Conservation (phyloP, 2,888 invertebrate genomes). For the Phaonia tiefii region DNA sequence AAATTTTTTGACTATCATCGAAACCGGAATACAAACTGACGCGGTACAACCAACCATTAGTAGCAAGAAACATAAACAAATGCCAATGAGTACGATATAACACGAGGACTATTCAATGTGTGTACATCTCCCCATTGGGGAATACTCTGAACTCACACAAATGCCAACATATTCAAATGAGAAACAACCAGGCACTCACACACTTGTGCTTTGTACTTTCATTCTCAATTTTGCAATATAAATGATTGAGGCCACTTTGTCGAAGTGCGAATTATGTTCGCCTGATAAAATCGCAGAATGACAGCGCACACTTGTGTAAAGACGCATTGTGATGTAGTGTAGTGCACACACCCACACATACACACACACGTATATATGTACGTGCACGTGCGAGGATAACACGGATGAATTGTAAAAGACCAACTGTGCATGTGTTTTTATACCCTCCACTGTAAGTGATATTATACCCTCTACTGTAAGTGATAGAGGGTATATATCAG, state of each 20-base stretch:
- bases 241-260: constrained; percentile 35
- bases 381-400: background rate
- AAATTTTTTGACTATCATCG: too few relatives aligned
- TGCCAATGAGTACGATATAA: too few relatives aligned
- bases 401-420: background rate
- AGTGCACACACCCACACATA: constrained; percentile 22
- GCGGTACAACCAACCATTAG: too few relatives aligned
- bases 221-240: background rate
- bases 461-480: too few relatives aligned
- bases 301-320: constrained; percentile 56
- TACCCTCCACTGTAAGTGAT: too few relatives aligned
- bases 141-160: constrained; percentile 1
- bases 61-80: too few relatives aligned
- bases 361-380: constrained; percentile 1
- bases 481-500: too few relatives aligned
- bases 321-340: constrained; percentile 39
- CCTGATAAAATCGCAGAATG: constrained; percentile 48
- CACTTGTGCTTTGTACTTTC: constrained; percentile 1
- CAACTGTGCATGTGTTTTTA: too few relatives aligned
- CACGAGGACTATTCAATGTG: too few relatives aligned
- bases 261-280: constrained; percentile 60
- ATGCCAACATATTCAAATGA: background rate
- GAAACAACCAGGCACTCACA: background rate
- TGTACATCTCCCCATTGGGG: too few relatives aligned
- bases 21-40: too few relatives aligned